Conservation (phyloP, 2,113 vertebrate species). For the Sphaerodactylus townsendi region DNA sequence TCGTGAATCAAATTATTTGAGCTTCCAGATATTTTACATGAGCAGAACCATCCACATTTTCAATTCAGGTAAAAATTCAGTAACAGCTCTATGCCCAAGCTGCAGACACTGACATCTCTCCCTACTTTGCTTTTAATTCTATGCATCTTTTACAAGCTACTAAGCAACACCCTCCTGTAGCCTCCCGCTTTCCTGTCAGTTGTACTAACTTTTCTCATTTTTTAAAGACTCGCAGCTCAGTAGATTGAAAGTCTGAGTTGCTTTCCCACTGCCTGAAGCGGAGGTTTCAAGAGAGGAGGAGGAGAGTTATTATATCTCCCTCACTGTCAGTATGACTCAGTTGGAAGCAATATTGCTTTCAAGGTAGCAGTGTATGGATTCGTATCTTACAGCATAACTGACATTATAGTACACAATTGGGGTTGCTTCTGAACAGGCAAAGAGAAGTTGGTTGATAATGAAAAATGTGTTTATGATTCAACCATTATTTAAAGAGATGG, state of each 20-base stretch:
- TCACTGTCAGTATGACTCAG: conserved; percentile 46
- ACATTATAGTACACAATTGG: neutral
- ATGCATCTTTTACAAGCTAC: neutral
- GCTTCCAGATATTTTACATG: neutral
- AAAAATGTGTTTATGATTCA: conserved; percentile 14
- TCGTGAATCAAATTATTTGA: neutral
- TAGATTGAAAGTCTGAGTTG: conserved; percentile 23
- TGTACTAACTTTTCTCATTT: conserved; percentile 19
- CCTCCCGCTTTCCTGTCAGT: neutral
- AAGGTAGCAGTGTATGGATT: conserved; percentile 7
- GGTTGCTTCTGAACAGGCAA: conserved; percentile 3
- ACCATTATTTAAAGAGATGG: neutral
- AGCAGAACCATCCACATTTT: neutral
- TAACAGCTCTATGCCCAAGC: neutral
- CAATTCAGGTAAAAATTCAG: neutral
- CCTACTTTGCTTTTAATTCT: neutral
- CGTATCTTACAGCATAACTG: neutral
- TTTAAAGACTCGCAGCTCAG: conserved; percentile 20
- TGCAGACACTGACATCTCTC: neutral
- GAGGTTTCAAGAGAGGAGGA: conserved; percentile 26
- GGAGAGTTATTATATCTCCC: conserved; percentile 40
- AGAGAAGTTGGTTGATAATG: neutral
- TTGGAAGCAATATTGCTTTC: conserved; percentile 51
- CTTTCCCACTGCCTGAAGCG: conserved; percentile 42
- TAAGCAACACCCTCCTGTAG: neutral